Percentiles rank a stretch among this genome's conserved stretches.
These are phyloP conservation scores for Protonemura montana DNA, from an alignment of 2,888 invertebrate species.

Conservation along the genomic window DNA sequence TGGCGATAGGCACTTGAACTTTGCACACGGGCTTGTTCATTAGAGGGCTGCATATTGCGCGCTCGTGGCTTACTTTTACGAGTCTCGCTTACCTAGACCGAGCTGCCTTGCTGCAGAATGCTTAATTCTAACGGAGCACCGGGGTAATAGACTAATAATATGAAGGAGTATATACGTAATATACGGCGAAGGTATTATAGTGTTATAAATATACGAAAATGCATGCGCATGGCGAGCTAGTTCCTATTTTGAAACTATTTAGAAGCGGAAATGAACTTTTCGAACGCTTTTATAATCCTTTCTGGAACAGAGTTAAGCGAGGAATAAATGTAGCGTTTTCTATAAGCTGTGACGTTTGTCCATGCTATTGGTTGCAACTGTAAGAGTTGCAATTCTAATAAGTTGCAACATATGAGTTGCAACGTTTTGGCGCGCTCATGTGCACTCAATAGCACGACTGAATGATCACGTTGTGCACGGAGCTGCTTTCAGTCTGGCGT, in stretches of 20 bases:
- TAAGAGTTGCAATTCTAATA: too few species aligned
- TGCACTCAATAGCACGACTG: too few species aligned
- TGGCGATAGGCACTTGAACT: background rate
- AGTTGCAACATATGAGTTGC: too few species aligned
- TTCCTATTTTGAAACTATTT: background rate
- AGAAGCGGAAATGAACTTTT: constrained; percentile 4
- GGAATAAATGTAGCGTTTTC: background rate
- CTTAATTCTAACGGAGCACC: background rate
- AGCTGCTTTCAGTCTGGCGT: too few species aligned
- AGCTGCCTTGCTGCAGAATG: background rate
- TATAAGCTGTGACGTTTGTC: background rate
- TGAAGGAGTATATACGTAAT: too few species aligned
- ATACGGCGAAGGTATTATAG: background rate
- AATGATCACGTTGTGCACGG: too few species aligned
- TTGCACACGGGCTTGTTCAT: background rate
- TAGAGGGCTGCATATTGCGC: background rate
- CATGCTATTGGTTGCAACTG: too few species aligned
- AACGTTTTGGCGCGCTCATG: too few species aligned
- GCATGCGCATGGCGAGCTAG: background rate
- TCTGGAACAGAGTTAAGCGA: background rate
- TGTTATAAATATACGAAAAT: background rate
- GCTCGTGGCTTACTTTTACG: background rate
- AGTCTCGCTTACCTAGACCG: background rate
- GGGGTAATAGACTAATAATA: background rate
- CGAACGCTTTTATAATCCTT: background rate